Conservation (phyloP, 2,113 vertebrate genomes). For the Barbus barbus region DNA sequence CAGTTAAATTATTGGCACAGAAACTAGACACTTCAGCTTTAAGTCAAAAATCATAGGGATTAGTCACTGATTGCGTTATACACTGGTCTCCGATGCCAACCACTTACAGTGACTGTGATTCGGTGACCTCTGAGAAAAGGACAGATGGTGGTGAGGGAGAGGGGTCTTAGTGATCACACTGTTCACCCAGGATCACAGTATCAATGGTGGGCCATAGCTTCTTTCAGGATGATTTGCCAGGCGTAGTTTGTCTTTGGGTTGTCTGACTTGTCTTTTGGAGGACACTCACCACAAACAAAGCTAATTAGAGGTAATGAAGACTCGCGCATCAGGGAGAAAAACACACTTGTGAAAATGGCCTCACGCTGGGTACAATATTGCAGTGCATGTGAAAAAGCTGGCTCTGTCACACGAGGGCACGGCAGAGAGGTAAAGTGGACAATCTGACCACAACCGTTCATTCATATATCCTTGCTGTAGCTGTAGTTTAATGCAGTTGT, state of each 20-base stretch:
- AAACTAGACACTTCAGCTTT: slow-evolving; percentile 1
- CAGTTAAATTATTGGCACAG: neutral
- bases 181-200: slow-evolving; percentile 31
- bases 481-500: neutral
- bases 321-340: slow-evolving; percentile 6
- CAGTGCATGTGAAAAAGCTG: slow-evolving; percentile 9
- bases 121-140: slow-evolving; percentile 44
- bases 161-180: slow-evolving; percentile 38
- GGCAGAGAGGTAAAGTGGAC: neutral
- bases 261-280: slow-evolving; percentile 35
- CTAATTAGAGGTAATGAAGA: slow-evolving; percentile 51
- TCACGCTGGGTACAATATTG: slow-evolving; percentile 46
- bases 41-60: slow-evolving; percentile 13
- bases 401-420: slow-evolving; percentile 6
- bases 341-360: slow-evolving; percentile 18
- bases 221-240: slow-evolving; percentile 6
- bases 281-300: slow-evolving; percentile 33
- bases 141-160: slow-evolving; percentile 43
- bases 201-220: slow-evolving; percentile 18
- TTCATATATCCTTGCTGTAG: neutral
- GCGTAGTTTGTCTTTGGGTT: slow-evolving; percentile 39
- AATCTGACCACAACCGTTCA: slow-evolving; percentile 1
- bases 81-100: slow-evolving; percentile 9
- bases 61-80: slow-evolving; percentile 20
- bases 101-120: slow-evolving; percentile 21